Evolutionary conservation across 2,113 vertebrate species (phyloP), one percentile per base, ranked within the genome.

Genomic region (Brachyistius frenatus): DNA sequence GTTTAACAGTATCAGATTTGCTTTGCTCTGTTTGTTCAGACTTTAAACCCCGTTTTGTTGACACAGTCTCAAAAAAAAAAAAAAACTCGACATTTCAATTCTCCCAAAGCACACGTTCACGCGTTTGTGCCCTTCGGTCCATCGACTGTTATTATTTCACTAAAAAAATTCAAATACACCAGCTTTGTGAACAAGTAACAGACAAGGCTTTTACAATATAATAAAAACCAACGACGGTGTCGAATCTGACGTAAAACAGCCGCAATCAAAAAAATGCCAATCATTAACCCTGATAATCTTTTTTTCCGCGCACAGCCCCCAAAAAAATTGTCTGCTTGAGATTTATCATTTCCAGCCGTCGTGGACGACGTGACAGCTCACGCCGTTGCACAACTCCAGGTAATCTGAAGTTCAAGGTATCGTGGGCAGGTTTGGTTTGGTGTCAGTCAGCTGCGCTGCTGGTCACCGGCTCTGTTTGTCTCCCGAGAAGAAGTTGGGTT

Each of bases 341-440:
- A 75, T 78, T 81, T 76, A 86, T 89, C 81, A 77, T 80, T 76
- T 82, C 62, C 72, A 82, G 86, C 87, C 66, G 86, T 82, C 77
- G 72, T 3, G 80, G 23, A 81, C 86, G 85, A 92, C 84, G 88
- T 93, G 93, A 90, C 91, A 46, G 47, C 69, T 44, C 73, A 52
- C n/a, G 6, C 16, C 23, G 44, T 90, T 91, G 82, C 76, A 55
- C 80, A 92, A 92, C 41, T 7, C 61, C 5, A 54, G 49, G 46
- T 31, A n/a, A 81, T 86, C 78, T 87, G 90, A 91, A 91, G 93
- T 93, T 93, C 91, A 94, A 88, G 85, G 81, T 75, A 62, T 55
- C 14, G 6, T 3, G 36, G 36, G 11, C 35, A 47, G 63, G 62
- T 65, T 41, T 50, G 75, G 9, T 55, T 23, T 11, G 47, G 55